Evolutionary conservation across 2,888 invertebrate species (phyloP).

Genomic region (Leuctra nigra): DNA sequence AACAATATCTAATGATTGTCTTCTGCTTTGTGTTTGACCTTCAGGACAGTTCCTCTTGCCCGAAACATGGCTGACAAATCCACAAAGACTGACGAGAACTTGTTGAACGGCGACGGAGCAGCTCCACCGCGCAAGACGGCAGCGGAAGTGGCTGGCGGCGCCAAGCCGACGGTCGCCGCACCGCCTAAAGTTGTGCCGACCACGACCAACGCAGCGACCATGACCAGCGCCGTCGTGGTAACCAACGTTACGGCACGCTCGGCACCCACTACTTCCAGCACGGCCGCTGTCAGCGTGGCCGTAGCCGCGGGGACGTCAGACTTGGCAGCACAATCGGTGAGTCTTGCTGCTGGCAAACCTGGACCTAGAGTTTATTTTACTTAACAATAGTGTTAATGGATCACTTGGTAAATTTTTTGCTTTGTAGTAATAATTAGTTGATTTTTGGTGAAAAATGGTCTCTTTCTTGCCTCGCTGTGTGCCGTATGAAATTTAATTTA

Average conservation of each 20-base stretch:
- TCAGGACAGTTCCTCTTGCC: conserved; percentile 40
- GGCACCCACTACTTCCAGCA: conserved; percentile 21
- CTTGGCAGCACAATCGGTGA: too few relatives aligned
- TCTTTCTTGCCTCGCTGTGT: too few relatives aligned
- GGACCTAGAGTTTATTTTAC: too few relatives aligned
- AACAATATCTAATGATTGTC: too few relatives aligned
- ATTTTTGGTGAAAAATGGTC: too few relatives aligned
- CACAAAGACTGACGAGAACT: conserved; percentile 56
- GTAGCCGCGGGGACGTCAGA: conserved; percentile 5
- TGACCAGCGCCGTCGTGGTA: conserved; percentile 43
- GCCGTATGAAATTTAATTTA: too few relatives aligned
- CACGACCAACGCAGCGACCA: conserved; percentile 48
- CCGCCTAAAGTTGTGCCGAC: conserved; percentile 34
- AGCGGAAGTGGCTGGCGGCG: not conserved
- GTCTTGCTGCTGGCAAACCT: too few relatives aligned
- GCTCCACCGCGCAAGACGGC: not conserved
- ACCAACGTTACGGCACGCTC: conserved; percentile 26
- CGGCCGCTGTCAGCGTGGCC: conserved; percentile 21
- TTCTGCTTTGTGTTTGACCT: too few relatives aligned
- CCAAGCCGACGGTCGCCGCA: conserved; percentile 11
- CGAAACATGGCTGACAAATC: conserved; percentile 58
- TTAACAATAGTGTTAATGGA: too few relatives aligned
- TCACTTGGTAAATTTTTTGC: too few relatives aligned
- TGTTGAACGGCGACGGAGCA: conserved; percentile 33
- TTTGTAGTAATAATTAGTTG: too few relatives aligned